Conservation (phyloP, 2,797 vertebrate species). For the Microctenopoma lineatum region DNA sequence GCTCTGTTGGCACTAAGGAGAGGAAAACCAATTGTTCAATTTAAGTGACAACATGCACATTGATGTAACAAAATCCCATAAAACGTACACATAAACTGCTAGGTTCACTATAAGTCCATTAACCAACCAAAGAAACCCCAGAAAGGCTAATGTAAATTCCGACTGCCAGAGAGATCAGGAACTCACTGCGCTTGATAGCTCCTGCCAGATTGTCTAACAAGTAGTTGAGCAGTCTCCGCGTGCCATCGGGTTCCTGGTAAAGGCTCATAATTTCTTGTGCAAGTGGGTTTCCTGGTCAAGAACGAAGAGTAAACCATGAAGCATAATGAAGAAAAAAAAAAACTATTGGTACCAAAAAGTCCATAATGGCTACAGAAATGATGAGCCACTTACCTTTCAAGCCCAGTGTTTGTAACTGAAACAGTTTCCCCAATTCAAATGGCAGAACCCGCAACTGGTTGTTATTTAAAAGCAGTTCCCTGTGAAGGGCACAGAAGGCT, state of each 20-base stretch:
- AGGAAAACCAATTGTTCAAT: constrained; percentile 33
- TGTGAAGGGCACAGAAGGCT: constrained; percentile 75
- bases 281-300: constrained; percentile 93
- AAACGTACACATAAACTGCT: neutral
- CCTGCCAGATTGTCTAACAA: constrained; percentile 99
- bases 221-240: constrained; percentile 96
- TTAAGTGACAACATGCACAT: neutral
- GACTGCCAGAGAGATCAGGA: neutral
- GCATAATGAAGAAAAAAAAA: constrained; percentile 17
- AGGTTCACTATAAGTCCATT: neutral
- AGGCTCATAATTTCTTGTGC: constrained; percentile 98
- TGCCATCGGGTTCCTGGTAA: constrained; percentile 98
- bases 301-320: constrained; percentile 15
- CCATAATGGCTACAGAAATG: constrained; percentile 39
- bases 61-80: neutral
- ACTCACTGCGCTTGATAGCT: constrained; percentile 98
- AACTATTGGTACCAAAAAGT: constrained; percentile 19
- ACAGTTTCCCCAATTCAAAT: constrained; percentile 99
- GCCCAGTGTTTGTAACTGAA: constrained; percentile 99
- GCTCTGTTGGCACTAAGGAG: constrained; percentile 91
- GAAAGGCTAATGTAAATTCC: constrained; percentile 1
- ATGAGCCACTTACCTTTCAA: constrained; percentile 91
- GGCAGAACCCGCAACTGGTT: constrained; percentile 99
- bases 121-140: neutral
- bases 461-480: constrained; percentile 99